Conservation (phyloP, 1,140 invertebrate species). For the Temnothorax nylanderi region DNA sequence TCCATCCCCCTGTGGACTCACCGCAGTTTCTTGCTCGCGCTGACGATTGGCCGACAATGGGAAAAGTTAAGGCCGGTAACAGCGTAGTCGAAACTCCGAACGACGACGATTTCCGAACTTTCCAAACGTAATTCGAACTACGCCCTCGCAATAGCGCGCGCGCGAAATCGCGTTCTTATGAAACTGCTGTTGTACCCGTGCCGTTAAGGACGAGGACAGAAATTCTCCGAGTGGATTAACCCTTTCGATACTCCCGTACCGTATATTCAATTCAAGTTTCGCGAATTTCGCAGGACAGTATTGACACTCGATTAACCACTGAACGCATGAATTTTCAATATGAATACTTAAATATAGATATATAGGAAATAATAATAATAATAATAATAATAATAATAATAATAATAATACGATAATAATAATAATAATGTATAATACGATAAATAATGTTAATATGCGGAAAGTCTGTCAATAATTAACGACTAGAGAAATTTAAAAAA, state of each 20-base stretch:
- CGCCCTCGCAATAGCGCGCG: slow-evolving; percentile 38
- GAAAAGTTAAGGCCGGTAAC: slow-evolving; percentile 62
- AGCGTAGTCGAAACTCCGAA: slow-evolving; percentile 59
- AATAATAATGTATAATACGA: neutral
- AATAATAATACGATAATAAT: neutral
- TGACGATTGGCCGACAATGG: slow-evolving; percentile 63
- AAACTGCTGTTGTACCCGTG: slow-evolving; percentile 44
- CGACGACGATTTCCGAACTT: slow-evolving; percentile 62
- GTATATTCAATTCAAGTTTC: slow-evolving; percentile 17
- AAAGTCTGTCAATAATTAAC: neutral
- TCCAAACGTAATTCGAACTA: slow-evolving; percentile 58
- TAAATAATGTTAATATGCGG: neutral
- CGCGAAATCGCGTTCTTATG: slow-evolving; percentile 44
- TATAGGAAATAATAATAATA: neutral
- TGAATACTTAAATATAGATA: neutral
- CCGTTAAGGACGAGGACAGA: slow-evolving; percentile 42
- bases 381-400: too few relatives aligned
- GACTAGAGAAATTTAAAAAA: too few relatives aligned
- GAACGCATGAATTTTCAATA: neutral
- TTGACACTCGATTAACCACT: neutral
- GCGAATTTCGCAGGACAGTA: neutral
- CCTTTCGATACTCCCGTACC: neutral
- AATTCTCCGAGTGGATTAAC: slow-evolving; percentile 48
- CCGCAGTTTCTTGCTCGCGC: slow-evolving; percentile 52
- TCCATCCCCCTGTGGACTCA: neutral